A percentile compares a stretch with the other conserved stretches of the same genome.
Evolutionary conservation across 2,113 vertebrate species (phyloP).

Genomic region (Neoarius graeffei): DNA sequence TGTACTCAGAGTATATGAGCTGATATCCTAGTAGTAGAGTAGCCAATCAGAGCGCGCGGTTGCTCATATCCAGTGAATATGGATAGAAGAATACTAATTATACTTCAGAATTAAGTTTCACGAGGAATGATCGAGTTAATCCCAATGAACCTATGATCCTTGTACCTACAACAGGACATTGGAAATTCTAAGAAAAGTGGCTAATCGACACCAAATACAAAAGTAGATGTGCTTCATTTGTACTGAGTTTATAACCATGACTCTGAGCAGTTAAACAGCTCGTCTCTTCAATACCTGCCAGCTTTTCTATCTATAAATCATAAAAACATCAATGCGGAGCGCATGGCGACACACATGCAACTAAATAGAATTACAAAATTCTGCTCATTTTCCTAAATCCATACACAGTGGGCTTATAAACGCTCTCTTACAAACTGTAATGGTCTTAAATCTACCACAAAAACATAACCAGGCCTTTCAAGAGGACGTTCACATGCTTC

Average conservation of each 20-base stretch:
- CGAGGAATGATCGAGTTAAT: background rate
- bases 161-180: background rate
- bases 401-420: background rate
- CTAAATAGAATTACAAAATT: background rate
- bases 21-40: no score
- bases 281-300: background rate
- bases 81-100: no score
- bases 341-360: background rate
- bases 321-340: background rate
- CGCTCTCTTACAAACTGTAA: background rate
- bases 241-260: background rate
- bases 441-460: background rate
- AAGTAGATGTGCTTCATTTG: background rate
- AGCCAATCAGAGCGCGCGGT: no score
- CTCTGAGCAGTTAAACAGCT: background rate
- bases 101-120: background rate
- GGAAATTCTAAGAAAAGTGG: background rate
- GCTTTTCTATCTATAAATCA: background rate
- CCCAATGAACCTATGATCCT: background rate
- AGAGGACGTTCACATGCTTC: background rate
- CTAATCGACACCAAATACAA: background rate
- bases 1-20: no score
- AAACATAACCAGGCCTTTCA: background rate
- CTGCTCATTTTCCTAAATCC: background rate
- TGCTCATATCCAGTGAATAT: no score